phyloP scores from a whole-genome alignment of 2,888 invertebrate species.

The Sphaeridia pumilis region DNA sequence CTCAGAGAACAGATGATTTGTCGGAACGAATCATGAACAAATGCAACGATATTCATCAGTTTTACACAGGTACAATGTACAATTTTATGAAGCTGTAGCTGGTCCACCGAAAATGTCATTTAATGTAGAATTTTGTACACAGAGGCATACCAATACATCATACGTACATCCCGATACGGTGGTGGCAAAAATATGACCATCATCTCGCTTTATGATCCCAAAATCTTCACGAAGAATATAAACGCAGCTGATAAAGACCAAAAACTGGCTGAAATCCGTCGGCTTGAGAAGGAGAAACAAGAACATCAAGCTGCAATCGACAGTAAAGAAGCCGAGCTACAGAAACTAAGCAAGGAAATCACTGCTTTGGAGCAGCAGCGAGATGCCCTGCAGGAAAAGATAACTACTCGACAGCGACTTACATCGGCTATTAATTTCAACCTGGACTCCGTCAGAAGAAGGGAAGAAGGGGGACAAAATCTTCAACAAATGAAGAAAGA shows the following conservation, averaged over 20 bases:
- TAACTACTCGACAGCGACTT: too few species aligned
- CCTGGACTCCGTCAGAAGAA: too few species aligned
- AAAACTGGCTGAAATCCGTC: too few species aligned
- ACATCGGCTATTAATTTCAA: too few species aligned
- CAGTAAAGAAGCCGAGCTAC: constrained; percentile 7
- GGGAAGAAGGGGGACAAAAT: too few species aligned
- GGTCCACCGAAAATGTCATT: too few species aligned
- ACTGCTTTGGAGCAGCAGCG: not conserved
- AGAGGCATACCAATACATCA: constrained; percentile 7
- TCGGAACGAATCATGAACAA: constrained; percentile 17
- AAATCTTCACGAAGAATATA: constrained; percentile 29
- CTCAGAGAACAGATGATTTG: constrained; percentile 10
- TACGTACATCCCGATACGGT: constrained; percentile 6
- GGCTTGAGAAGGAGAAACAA: not conserved
- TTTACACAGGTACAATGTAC: constrained; percentile 16
- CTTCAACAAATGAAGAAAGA: too few species aligned
- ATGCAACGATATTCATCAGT: too few species aligned
- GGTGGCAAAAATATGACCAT: constrained; percentile 1
- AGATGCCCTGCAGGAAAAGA: too few species aligned
- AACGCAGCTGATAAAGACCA: constrained; percentile 14
- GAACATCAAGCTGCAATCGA: constrained; percentile 2
- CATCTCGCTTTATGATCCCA: constrained; percentile 16
- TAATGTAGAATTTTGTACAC: too few species aligned
- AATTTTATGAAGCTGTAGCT: not conserved
- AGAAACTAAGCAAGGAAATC: not conserved